Percentiles rank a stretch among this genome's conserved stretches.
Conservation (phyloP, 2,888 invertebrate species). For the Diplazon laetatorius region DNA sequence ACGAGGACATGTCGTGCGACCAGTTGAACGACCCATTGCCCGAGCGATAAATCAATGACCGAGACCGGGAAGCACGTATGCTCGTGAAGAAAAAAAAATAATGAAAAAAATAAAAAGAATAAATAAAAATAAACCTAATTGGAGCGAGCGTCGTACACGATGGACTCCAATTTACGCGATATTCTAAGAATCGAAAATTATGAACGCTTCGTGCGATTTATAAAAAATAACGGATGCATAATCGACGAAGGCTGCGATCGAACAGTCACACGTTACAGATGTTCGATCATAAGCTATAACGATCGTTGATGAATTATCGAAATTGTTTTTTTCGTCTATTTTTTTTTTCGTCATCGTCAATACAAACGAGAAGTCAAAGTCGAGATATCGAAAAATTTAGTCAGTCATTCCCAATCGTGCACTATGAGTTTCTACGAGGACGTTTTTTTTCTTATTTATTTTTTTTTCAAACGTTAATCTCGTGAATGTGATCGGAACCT, state of each 20-base stretch:
- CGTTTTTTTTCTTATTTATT: too few relatives aligned
- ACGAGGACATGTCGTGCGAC: slow-evolving; percentile 72
- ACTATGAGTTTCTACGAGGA: slow-evolving; percentile 19
- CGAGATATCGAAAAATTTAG: slow-evolving; percentile 46
- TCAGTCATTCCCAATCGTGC: slow-evolving; percentile 37
- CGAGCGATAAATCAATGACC: slow-evolving; percentile 61
- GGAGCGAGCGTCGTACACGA: slow-evolving; percentile 45
- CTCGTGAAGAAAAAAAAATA: slow-evolving; percentile 19
- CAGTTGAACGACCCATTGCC: slow-evolving; percentile 60
- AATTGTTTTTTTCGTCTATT: slow-evolving; percentile 14
- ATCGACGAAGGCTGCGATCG: background rate
- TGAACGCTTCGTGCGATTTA: slow-evolving; percentile 40
- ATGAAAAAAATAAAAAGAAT: slow-evolving; percentile 28
- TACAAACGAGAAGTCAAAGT: slow-evolving; percentile 20
- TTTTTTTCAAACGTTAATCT: slow-evolving; percentile 26
- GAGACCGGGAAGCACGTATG: background rate
- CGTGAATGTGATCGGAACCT: slow-evolving; percentile 51
- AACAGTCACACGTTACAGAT: slow-evolving; percentile 19
- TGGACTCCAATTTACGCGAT: slow-evolving; percentile 56
- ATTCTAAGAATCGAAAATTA: slow-evolving; percentile 61
- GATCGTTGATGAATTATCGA: slow-evolving; percentile 16
- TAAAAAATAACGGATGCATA: slow-evolving; percentile 45
- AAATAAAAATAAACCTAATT: background rate
- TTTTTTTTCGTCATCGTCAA: slow-evolving; percentile 9
- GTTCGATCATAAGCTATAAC: slow-evolving; percentile 25